A percentile compares a stretch with the other conserved stretches of the same genome.
Conservation (phyloP, 2,888 invertebrate genomes). For the Troides aeacus region DNA sequence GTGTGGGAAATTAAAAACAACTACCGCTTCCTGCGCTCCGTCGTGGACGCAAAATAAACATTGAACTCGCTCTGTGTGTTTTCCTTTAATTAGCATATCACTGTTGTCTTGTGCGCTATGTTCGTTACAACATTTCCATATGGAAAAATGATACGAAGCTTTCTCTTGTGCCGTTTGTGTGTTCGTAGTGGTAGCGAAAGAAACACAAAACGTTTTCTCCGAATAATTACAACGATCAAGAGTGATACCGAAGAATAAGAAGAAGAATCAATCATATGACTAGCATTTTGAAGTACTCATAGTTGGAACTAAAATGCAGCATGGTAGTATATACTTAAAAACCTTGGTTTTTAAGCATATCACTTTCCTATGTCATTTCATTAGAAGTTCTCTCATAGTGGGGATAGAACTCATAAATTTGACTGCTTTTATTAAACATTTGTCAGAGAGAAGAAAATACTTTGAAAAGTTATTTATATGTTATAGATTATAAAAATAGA, state of each 20-base stretch:
- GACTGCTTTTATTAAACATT: not conserved
- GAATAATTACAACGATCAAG: no score
- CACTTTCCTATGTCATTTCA: no score
- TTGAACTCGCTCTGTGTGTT: slow-evolving; percentile 62
- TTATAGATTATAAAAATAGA: not conserved
- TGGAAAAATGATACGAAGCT: slow-evolving; percentile 76
- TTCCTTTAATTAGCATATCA: slow-evolving; percentile 79
- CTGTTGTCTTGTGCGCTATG: slow-evolving; percentile 74
- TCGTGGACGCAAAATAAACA: slow-evolving; percentile 69
- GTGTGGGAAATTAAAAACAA: slow-evolving; percentile 45
- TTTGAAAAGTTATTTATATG: not conserved
- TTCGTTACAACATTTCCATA: slow-evolving; percentile 76
- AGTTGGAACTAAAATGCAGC: no score
- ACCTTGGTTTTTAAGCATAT: no score
- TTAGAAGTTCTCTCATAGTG: no score
- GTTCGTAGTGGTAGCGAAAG: slow-evolving; percentile 10
- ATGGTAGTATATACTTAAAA: no score
- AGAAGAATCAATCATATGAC: no score
- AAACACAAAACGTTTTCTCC: not conserved
- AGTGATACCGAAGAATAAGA: no score
- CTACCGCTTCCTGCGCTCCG: slow-evolving; percentile 51
- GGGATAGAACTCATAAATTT: no score
- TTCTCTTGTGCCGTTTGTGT: slow-evolving; percentile 46
- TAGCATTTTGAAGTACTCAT: no score
- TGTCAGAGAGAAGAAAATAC: not conserved